Percentiles rank a stretch among this genome's conserved stretches.
Evolutionary conservation across 2,888 invertebrate genomes (phyloP).

Genomic region (Tortrix viridana): DNA sequence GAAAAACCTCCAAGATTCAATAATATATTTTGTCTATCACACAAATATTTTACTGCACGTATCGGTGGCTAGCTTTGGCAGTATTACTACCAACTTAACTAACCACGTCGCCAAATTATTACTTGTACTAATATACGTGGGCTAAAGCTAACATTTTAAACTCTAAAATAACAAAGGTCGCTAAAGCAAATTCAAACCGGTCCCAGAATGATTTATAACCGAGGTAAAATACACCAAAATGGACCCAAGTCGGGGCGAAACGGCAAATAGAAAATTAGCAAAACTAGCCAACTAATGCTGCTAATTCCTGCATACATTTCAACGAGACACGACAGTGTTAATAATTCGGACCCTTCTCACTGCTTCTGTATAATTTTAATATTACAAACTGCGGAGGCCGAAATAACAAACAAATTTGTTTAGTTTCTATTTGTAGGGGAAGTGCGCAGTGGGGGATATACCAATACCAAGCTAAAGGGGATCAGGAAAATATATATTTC

Average conservation of each 20-base stretch:
- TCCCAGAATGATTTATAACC: constrained; percentile 33
- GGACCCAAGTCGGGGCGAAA: constrained; percentile 10
- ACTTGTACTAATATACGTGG: neutral
- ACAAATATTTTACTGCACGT: no score
- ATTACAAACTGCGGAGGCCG: constrained; percentile 24
- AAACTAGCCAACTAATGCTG: constrained; percentile 23
- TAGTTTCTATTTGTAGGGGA: constrained; percentile 6
- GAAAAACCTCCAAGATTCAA: no score
- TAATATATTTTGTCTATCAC: no score
- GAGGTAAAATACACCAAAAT: constrained; percentile 19
- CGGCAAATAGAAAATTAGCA: constrained; percentile 25
- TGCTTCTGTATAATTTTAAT: constrained; percentile 43
- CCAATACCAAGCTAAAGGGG: neutral
- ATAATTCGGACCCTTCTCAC: constrained; percentile 49
- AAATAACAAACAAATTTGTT: constrained; percentile 28
- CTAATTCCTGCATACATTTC: constrained; percentile 47
- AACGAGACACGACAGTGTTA: constrained; percentile 43
- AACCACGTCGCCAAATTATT: neutral
- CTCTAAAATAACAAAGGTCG: constrained; percentile 25
- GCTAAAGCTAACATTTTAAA: constrained; percentile 24
- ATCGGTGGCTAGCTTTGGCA: no score
- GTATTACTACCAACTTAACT: no score
- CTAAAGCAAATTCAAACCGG: constrained; percentile 27
- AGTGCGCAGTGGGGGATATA: neutral
- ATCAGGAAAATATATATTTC: no score